Evolutionary conservation across 1,140 invertebrate species (phyloP).

Genomic region (honey bee (Apis mellifera)): DNA sequence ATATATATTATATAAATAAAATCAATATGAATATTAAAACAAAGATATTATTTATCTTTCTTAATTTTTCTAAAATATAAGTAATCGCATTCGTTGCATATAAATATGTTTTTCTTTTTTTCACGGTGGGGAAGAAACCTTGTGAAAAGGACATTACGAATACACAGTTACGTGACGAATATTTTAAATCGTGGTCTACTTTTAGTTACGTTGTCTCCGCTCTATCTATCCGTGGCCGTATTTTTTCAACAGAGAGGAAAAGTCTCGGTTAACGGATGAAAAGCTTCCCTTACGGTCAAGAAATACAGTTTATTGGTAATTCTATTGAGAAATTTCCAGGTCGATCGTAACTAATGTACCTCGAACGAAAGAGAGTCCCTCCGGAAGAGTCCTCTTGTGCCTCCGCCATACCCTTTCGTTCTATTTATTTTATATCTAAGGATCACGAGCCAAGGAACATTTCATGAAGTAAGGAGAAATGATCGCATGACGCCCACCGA

Average conservation of each 20-base stretch:
- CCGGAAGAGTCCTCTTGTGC: constrained; percentile 1
- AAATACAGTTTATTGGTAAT: constrained; percentile 29
- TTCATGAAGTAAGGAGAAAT: constrained; percentile 21
- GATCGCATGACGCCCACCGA: background rate
- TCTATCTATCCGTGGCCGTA: background rate
- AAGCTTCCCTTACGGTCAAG: constrained; percentile 42
- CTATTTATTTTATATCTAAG: constrained; percentile 25
- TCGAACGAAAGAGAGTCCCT: constrained; percentile 22
- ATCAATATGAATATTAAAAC: no score
- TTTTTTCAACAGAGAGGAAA: constrained; percentile 12
- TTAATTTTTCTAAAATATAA: no score
- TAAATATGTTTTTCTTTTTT: no score
- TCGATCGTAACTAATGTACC: constrained; percentile 46
- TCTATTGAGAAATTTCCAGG: constrained; percentile 38
- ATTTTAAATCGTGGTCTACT: background rate
- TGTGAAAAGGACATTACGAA: background rate
- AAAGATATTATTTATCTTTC: no score
- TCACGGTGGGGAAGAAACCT: background rate
- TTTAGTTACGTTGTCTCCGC: background rate
- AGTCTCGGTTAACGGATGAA: constrained; percentile 28
- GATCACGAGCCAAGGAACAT: background rate
- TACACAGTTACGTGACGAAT: background rate
- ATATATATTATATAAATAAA: no score
- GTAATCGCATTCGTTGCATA: no score
- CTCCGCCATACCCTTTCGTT: constrained; percentile 8